phyloP scores from a whole-genome alignment of 2,113 vertebrate species.

The Anarhynchus alexandrinus region DNA sequence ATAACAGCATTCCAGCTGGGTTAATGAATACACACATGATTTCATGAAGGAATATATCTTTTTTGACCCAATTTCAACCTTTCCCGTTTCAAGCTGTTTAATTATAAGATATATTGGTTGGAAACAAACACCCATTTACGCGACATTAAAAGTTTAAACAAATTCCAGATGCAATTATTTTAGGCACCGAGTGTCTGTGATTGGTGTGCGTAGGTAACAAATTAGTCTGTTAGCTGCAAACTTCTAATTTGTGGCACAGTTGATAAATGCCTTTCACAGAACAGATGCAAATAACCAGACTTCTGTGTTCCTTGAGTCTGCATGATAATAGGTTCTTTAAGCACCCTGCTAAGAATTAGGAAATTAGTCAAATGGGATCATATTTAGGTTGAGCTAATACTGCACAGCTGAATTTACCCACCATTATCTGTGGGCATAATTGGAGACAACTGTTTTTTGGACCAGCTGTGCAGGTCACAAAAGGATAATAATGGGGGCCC shows the following conservation, averaged over 20 bases:
- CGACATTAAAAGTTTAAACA: constrained; percentile 47
- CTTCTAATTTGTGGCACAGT: constrained; percentile 46
- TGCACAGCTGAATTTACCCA: constrained; percentile 77
- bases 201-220: constrained; percentile 53
- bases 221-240: constrained; percentile 48
- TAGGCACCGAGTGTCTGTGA: not conserved
- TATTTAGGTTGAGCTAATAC: constrained; percentile 84
- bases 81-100: constrained; percentile 41
- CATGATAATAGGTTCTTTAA: constrained; percentile 67
- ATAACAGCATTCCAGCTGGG: constrained; percentile 13
- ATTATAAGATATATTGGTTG: constrained; percentile 40
- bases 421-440: constrained; percentile 81
- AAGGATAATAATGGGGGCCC: constrained; percentile 74
- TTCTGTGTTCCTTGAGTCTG: constrained; percentile 59
- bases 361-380: constrained; percentile 87
- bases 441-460: constrained; percentile 81
- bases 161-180: constrained; percentile 56
- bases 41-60: constrained; percentile 42
- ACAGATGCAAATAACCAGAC: constrained; percentile 64
- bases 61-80: constrained; percentile 47
- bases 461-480: constrained; percentile 75
- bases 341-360: constrained; percentile 80
- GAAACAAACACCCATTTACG: constrained; percentile 47
- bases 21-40: constrained; percentile 50
- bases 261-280: constrained; percentile 65